Base-by-base conservation (phyloP, 2,888 invertebrate genomes). In the Hirtodrosophila alboralis region DNA sequence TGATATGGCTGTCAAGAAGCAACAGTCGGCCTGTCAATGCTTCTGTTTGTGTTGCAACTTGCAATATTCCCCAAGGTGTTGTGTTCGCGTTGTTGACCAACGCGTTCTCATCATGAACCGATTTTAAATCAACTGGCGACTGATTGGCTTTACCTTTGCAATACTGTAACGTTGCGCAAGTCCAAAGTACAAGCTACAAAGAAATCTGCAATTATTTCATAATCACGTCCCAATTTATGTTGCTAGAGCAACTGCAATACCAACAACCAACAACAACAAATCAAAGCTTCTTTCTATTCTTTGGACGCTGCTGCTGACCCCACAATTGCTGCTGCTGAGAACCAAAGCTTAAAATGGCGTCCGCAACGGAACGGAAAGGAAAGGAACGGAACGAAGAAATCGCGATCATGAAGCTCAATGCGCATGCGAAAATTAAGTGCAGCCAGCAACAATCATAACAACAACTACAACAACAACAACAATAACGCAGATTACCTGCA, bases 181-280 rank as follows among this genome's bases (percentile, higher is more conserved):
- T 62, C 56, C 58, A 62, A 51, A 72, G 66, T 53, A 66, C 52
- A 49, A 83, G 48, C 71, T 49, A 51, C 61, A 66, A 47, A 36
- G 54, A 69, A 59, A 79, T 70, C 63, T 79, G 80, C 86, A 87
- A 81, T 81, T 87, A 81, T 87, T 81, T 85, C 85, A 87, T 81
- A 87, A 87, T 81, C 86, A 87, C 86, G 87, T 85, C 67, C 84
- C 84, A 87, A 87, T 81, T 87, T 87, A 86, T 86, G 79, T 71
- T 48, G 77, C 80, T 48, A 34, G 56, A 65, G 54, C 64, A 53
- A 44, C 64, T 58, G 26, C 28, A 53, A 9, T 34, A 58, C 13
- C 34, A 43, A 36, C 34, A 60, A 31, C 40, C 26, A 30, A 37
- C 34, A 21, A 48, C 37, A 38, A 18, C 64, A 72, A 86, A 79